Conservation (phyloP, 2,888 invertebrate species). For the Dioctria linearis region DNA sequence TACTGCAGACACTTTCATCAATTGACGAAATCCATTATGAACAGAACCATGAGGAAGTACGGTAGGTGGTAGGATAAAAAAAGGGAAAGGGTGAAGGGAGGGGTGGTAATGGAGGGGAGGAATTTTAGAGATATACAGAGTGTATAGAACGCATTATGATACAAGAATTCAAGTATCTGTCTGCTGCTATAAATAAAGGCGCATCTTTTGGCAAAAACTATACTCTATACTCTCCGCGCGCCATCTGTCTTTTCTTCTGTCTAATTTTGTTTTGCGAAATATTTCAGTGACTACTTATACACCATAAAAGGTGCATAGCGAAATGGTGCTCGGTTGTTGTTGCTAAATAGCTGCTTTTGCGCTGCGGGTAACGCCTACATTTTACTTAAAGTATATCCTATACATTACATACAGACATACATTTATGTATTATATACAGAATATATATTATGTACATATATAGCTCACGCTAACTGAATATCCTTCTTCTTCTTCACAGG, state of each 20-base stretch:
- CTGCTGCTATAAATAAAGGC: slow-evolving; percentile 29
- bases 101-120: too few species aligned
- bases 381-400: background rate
- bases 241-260: background rate
- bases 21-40: slow-evolving; percentile 8
- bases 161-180: background rate
- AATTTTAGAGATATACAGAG: background rate
- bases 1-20: background rate
- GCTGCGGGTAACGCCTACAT: slow-evolving; percentile 25
- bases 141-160: slow-evolving; percentile 18
- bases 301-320: background rate
- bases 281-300: too few species aligned
- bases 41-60: background rate
- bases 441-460: too few species aligned
- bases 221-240: background rate
- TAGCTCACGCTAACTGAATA: background rate
- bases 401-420: too few species aligned
- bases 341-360: slow-evolving; percentile 1
- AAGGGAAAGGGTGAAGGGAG: too few species aligned
- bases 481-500: background rate
- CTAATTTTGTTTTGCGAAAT: slow-evolving; percentile 8
- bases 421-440: too few species aligned
- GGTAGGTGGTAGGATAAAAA: too few species aligned
- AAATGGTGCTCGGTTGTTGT: background rate
- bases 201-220: slow-evolving; percentile 18